Conservation (phyloP, 2,113 vertebrate species). For the Rhegmatorhina hoffmannsi region DNA sequence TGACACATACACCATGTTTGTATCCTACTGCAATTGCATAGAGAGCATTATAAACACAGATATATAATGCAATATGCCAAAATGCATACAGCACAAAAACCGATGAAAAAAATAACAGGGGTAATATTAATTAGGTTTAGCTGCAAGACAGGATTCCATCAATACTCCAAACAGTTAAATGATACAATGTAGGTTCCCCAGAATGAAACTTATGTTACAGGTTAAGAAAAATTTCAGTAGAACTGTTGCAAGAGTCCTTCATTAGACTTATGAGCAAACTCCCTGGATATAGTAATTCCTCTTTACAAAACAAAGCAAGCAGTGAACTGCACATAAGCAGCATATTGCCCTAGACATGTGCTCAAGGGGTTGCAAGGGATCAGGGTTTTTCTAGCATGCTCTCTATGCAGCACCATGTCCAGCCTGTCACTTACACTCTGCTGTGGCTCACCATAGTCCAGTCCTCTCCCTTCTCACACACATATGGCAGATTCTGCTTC, state of each 20-base stretch:
- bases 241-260: neutral
- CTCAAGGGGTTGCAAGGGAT: neutral
- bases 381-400: accelerated
- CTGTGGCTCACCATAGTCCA: accelerated
- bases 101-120: neutral
- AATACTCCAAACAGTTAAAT: neutral
- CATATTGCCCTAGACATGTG: accelerated
- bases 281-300: accelerated
- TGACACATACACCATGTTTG: neutral
- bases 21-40: neutral
- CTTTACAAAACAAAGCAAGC: neutral
- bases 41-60: neutral
- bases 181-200: neutral
- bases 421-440: accelerated
- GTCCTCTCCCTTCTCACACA: too few species aligned
- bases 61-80: neutral
- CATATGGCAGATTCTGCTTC: accelerated
- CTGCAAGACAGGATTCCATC: accelerated
- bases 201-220: accelerated
- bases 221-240: neutral
- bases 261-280: neutral
- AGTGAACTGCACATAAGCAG: neutral
- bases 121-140: accelerated
- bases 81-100: neutral
- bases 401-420: accelerated